Evolutionary conservation across 2,113 vertebrate genomes (phyloP).

Genomic region (Notarius quadriscutis): DNA sequence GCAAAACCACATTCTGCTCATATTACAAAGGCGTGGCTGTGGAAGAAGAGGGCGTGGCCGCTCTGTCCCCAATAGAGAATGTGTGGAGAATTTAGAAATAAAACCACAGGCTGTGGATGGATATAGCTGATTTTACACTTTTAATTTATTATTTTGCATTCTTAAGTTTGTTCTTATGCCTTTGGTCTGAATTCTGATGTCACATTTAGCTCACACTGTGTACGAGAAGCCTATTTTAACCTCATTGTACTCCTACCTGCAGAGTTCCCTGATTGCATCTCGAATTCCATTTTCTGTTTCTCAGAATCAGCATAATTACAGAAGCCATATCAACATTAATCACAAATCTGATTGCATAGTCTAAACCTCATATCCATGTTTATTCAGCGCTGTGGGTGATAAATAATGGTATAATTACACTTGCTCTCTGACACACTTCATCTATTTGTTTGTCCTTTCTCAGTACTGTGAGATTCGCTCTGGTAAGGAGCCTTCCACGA

Average conservation of each 20-base stretch:
- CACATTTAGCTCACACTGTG: constrained; percentile 19
- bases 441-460: constrained; percentile 44
- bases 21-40: too few relatives aligned
- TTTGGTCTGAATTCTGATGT: not conserved
- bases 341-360: constrained; percentile 56
- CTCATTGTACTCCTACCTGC: constrained; percentile 3
- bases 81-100: too few relatives aligned
- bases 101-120: not conserved
- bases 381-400: constrained; percentile 51
- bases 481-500: constrained; percentile 11
- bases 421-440: constrained; percentile 37
- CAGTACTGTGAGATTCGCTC: constrained; percentile 12
- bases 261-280: constrained; percentile 37
- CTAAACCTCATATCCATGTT: constrained; percentile 51
- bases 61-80: too few relatives aligned
- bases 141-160: not conserved
- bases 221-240: constrained; percentile 40
- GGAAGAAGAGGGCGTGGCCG: too few relatives aligned
- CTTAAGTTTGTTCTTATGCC: not conserved
- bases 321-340: constrained; percentile 52
- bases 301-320: constrained; percentile 51
- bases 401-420: constrained; percentile 53
- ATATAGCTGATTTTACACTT: not conserved
- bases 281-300: not conserved
- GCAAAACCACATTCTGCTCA: too few relatives aligned